Percentiles rank a stretch among this genome's conserved stretches.
Conservation (phyloP, 2,113 vertebrate species). For the Hipposideros armiger region DNA sequence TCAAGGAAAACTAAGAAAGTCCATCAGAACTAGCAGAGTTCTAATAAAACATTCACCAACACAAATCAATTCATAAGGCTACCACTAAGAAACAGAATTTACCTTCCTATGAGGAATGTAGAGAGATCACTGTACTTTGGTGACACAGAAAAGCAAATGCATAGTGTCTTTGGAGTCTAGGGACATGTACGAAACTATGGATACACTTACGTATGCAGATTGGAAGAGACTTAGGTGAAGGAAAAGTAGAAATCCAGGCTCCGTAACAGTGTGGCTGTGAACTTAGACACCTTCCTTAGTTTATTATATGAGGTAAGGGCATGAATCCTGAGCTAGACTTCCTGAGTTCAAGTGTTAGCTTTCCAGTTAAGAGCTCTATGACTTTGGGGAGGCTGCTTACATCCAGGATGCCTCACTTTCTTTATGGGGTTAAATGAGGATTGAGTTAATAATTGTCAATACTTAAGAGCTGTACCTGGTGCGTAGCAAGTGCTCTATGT, state of each 20-base stretch:
- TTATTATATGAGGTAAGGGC: background rate
- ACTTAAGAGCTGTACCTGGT: background rate
- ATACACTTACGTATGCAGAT: background rate
- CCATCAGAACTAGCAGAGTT: background rate
- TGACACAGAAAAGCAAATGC: background rate
- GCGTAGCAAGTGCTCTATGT: background rate
- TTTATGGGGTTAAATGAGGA: background rate
- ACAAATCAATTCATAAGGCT: background rate
- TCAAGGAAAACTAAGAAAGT: background rate
- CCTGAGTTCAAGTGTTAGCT: background rate
- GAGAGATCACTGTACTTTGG: background rate
- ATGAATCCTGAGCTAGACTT: background rate
- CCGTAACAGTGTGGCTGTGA: background rate
- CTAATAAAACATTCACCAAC: constrained; percentile 22
- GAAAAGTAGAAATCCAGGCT: background rate
- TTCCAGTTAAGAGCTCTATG: background rate
- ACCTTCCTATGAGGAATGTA: background rate
- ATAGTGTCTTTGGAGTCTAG: background rate
- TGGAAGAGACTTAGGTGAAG: background rate
- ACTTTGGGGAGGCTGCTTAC: background rate
- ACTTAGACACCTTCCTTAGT: background rate
- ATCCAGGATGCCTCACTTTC: background rate
- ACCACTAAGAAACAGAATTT: background rate
- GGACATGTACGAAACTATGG: background rate
- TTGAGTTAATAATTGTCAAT: background rate